phyloP scores from a whole-genome alignment of 2,888 invertebrate genomes.

The Cyaniris semiargus region DNA sequence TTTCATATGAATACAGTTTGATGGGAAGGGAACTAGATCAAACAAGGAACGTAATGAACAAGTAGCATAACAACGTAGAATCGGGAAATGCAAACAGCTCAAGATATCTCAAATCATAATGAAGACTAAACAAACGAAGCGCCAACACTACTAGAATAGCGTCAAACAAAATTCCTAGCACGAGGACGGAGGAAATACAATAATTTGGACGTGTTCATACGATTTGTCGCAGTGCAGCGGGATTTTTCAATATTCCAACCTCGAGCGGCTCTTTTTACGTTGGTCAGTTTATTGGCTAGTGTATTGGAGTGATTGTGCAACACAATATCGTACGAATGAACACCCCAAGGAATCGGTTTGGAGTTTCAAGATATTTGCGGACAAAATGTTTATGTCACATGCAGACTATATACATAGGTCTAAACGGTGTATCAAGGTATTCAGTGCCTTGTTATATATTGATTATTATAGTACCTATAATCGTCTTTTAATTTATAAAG shows the following conservation, averaged over 20 bases:
- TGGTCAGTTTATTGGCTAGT: constrained; percentile 42
- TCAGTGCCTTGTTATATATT: no score
- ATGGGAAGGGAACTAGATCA: no score
- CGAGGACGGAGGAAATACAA: constrained; percentile 43
- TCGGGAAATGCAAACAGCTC: no score
- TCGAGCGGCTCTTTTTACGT: constrained; percentile 44
- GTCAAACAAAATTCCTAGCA: constrained; percentile 56
- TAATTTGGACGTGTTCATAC: constrained; percentile 60
- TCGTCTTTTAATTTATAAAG: no score
- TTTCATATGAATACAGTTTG: no score
- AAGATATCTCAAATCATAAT: constrained; percentile 11
- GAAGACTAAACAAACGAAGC: constrained; percentile 7
- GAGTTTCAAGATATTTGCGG: background rate
- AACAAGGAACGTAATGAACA: no score
- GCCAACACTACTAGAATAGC: constrained; percentile 42
- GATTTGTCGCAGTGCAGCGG: constrained; percentile 73
- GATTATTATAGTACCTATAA: no score
- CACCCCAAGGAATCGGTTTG: constrained; percentile 1
- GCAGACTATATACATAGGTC: no score
- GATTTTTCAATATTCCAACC: constrained; percentile 60
- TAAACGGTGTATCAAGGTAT: no score
- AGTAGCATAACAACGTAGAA: no score
- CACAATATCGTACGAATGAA: constrained; percentile 25
- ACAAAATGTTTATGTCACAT: background rate
- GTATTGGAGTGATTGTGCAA: constrained; percentile 32